phyloP scores from a whole-genome alignment of 2,113 vertebrate genomes.

The Gadus macrocephalus region DNA sequence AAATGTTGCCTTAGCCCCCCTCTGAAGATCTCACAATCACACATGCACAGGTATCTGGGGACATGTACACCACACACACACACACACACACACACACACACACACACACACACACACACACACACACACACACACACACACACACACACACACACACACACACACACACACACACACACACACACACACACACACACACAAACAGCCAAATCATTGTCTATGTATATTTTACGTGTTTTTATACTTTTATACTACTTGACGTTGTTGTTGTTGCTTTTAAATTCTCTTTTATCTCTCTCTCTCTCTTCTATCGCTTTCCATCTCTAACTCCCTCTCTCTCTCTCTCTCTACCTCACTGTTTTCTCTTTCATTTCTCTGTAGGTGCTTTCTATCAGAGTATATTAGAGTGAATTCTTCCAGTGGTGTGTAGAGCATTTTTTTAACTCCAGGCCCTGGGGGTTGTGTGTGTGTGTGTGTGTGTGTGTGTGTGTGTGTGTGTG shows the following conservation, averaged over 20 bases:
- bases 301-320: too few species aligned
- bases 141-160: too few species aligned
- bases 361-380: neutral
- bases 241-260: too few species aligned
- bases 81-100: constrained; percentile 5
- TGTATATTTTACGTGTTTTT: neutral
- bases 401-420: neutral
- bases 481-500: neutral
- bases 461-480: neutral
- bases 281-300: too few species aligned
- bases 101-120: constrained; percentile 1
- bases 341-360: neutral
- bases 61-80: constrained; percentile 8
- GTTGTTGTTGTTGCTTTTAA: too few species aligned
- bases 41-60: neutral
- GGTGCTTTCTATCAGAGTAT: neutral
- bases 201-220: neutral
- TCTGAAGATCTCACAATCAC: neutral
- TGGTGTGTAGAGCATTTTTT: neutral
- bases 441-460: neutral
- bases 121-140: too few species aligned
- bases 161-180: neutral
- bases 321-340: neutral
- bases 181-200: constrained; percentile 16
- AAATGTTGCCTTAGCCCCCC: neutral